These are phyloP conservation scores for Macrotrachela quadricornifera DNA, from an alignment of 1,140 invertebrate species.

Conservation along the genomic window DNA sequence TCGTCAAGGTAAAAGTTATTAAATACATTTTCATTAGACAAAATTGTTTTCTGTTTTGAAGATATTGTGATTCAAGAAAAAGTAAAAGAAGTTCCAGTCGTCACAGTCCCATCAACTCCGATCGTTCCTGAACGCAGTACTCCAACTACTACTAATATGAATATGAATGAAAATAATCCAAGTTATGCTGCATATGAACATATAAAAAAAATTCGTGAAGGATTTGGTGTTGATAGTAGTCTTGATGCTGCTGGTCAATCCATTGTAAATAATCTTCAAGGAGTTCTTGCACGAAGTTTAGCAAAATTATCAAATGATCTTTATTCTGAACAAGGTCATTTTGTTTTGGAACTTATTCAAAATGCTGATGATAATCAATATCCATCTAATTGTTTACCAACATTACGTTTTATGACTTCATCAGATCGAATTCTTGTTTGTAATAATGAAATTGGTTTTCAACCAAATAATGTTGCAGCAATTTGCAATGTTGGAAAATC, in stretches of 20 bases:
- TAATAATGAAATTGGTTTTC: constrained; percentile 29
- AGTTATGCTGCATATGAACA: too few species aligned
- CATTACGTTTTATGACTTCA: constrained; percentile 19
- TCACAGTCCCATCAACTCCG: too few species aligned
- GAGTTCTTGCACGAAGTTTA: constrained; percentile 10
- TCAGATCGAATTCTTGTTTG: constrained; percentile 16
- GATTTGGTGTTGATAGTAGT: constrained; percentile 11
- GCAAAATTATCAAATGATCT: constrained; percentile 23
- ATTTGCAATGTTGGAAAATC: constrained; percentile 29
- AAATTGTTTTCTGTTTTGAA: too few species aligned
- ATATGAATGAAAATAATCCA: too few species aligned
- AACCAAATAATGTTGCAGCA: constrained; percentile 21
- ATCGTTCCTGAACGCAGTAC: too few species aligned
- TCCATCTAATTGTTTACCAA: constrained; percentile 13
- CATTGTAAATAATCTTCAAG: constrained; percentile 9
- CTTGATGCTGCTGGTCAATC: constrained; percentile 5
- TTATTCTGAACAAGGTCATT: constrained; percentile 30
- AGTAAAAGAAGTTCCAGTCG: too few species aligned
- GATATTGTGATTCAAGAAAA: too few species aligned
- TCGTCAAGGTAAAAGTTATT: too few species aligned
- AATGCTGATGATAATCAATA: constrained; percentile 32
- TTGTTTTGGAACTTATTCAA: constrained; percentile 26
- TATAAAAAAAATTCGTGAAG: not conserved
- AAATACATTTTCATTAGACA: too few species aligned
- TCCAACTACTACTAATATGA: too few species aligned